Percentiles rank a stretch among this genome's conserved stretches.
Evolutionary conservation across 1,140 invertebrate genomes (phyloP).

Genomic region (Leptestheria dahalacensis): DNA sequence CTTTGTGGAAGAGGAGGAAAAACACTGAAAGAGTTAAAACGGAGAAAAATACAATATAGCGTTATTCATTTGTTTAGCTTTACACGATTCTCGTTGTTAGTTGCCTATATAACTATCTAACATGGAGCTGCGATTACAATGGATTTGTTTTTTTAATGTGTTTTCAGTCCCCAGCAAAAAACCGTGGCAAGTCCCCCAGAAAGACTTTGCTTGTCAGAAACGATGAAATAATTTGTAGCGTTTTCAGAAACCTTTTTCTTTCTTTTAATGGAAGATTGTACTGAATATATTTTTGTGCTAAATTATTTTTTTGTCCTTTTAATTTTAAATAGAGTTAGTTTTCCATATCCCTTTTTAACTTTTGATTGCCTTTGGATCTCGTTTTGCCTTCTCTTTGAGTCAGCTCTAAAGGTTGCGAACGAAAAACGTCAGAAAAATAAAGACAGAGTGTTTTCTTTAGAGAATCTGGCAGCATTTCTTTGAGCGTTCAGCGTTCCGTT

Average conservation of each 20-base stretch:
- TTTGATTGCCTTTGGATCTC: neutral
- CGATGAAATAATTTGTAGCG: too few relatives aligned
- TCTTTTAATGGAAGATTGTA: neutral
- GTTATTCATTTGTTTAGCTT: neutral
- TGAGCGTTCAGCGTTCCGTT: constrained; percentile 1
- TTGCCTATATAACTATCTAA: too few relatives aligned
- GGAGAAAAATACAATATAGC: neutral
- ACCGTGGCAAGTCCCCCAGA: neutral
- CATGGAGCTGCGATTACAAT: too few relatives aligned
- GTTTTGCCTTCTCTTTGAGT: neutral
- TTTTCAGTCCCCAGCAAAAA: too few relatives aligned
- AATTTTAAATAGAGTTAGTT: too few relatives aligned
- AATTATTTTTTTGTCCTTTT: too few relatives aligned
- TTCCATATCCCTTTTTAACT: neutral
- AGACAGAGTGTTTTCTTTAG: neutral
- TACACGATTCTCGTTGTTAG: neutral
- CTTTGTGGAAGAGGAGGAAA: neutral
- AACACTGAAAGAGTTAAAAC: neutral
- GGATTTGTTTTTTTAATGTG: too few relatives aligned
- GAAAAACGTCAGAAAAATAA: neutral
- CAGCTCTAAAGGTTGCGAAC: too few relatives aligned
- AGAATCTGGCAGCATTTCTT: neutral
- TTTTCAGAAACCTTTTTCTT: too few relatives aligned
- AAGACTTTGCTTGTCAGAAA: neutral
- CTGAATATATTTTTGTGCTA: neutral